Percentiles rank a stretch among this genome's conserved stretches.
Conservation (phyloP, 2,797 vertebrate species). For the Telmatherina bonti region DNA sequence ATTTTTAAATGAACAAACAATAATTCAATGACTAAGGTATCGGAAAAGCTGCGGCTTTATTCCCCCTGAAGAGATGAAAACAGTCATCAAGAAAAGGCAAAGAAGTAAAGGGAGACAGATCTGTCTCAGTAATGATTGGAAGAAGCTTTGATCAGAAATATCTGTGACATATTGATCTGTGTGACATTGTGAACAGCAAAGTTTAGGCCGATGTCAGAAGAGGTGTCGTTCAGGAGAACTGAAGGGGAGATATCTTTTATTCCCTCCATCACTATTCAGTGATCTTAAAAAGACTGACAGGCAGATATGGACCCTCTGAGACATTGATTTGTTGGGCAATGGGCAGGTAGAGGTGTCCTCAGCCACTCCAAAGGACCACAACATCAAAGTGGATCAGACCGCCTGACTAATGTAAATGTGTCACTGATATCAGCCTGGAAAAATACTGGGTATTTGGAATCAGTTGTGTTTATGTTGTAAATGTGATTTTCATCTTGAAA, state of each 20-base stretch:
- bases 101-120: conserved; percentile 50
- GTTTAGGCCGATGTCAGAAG: conserved; percentile 21
- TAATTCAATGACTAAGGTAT: not conserved
- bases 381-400: conserved; percentile 41
- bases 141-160: conserved; percentile 77
- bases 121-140: conserved; percentile 61
- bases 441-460: not conserved
- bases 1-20: conserved; percentile 7
- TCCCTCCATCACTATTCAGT: conserved; percentile 25
- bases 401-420: conserved; percentile 6
- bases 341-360: conserved; percentile 38
- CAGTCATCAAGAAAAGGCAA: conserved; percentile 16
- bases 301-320: conserved; percentile 26
- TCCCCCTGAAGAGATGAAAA: conserved; percentile 42
- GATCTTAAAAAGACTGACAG: conserved; percentile 28
- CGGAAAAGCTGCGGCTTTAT: conserved; percentile 6
- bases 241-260: conserved; percentile 22
- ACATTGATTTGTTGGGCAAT: conserved; percentile 57
- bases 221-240: not conserved
- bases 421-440: not conserved
- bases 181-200: conserved; percentile 21
- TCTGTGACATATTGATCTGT: conserved; percentile 64
- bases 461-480: rapidly evolving
- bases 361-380: conserved; percentile 36
- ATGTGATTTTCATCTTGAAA: not conserved